phyloP scores from a whole-genome alignment of 1,140 invertebrate species.

The Monomorium pharaonis region DNA sequence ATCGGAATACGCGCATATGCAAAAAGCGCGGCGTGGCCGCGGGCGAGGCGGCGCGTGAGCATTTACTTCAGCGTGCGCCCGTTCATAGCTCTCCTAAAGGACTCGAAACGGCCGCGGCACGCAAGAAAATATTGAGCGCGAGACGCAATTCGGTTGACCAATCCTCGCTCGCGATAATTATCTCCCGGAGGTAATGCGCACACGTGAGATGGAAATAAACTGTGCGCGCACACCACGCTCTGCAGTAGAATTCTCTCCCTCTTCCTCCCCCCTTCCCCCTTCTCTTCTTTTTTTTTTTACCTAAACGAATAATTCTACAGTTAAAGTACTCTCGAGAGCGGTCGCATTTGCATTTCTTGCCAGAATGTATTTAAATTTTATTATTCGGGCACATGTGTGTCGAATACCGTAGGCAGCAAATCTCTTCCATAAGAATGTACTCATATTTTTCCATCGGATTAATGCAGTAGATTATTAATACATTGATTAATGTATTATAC shows the following conservation, averaged over 20 bases:
- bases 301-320: constrained; percentile 43
- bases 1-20: constrained; percentile 76
- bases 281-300: constrained; percentile 41
- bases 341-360: constrained; percentile 39
- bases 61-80: constrained; percentile 5
- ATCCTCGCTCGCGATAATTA: constrained; percentile 61
- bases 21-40: constrained; percentile 55
- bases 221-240: neutral
- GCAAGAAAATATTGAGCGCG: constrained; percentile 65
- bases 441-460: neutral
- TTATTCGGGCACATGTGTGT: constrained; percentile 12
- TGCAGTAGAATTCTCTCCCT: neutral
- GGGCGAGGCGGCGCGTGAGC: constrained; percentile 30
- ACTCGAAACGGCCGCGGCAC: constrained; percentile 50
- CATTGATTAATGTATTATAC: neutral
- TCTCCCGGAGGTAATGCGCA: constrained; percentile 42
- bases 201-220: constrained; percentile 51
- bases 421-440: neutral
- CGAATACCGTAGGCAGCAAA: neutral
- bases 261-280: no score
- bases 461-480: neutral
- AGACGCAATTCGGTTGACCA: constrained; percentile 54
- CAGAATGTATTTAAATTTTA: constrained; percentile 28
- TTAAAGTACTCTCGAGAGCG: constrained; percentile 22
- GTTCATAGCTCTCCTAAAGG: constrained; percentile 43